These are phyloP conservation scores for Sarcophaga bullata DNA, from an alignment of 1,140 invertebrate species.

Conservation along the genomic window DNA sequence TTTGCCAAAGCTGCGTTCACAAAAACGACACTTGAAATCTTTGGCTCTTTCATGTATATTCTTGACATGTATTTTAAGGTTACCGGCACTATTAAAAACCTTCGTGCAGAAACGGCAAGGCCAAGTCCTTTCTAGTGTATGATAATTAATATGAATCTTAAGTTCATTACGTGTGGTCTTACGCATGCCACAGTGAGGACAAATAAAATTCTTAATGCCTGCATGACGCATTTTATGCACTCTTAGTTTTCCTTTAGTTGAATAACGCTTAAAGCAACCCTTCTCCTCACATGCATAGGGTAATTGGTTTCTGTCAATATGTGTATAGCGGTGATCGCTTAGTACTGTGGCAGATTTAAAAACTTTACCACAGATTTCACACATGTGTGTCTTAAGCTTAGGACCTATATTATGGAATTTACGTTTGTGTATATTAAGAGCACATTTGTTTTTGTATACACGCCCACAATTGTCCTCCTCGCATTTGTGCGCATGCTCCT, in stretches of 20 bases:
- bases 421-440: conserved; percentile 51
- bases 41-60: conserved; percentile 54
- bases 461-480: conserved; percentile 51
- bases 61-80: conserved; percentile 56
- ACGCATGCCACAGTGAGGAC: conserved; percentile 57
- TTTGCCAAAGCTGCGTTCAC: conserved; percentile 56
- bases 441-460: conserved; percentile 56
- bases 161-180: conserved; percentile 61
- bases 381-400: conserved; percentile 50
- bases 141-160: conserved; percentile 59
- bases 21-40: conserved; percentile 56
- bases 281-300: conserved; percentile 51
- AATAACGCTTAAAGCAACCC: conserved; percentile 49
- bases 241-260: conserved; percentile 55
- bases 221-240: conserved; percentile 59
- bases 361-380: conserved; percentile 58
- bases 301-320: conserved; percentile 44
- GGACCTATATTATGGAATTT: conserved; percentile 52
- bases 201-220: conserved; percentile 60
- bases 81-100: conserved; percentile 57
- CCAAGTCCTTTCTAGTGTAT: conserved; percentile 58
- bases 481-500: conserved; percentile 45
- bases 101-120: conserved; percentile 54
- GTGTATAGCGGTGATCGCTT: conserved; percentile 55
- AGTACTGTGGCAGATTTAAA: conserved; percentile 53